phyloP scores from a whole-genome alignment of 2,797 vertebrate species.

The Botia kubotai region DNA sequence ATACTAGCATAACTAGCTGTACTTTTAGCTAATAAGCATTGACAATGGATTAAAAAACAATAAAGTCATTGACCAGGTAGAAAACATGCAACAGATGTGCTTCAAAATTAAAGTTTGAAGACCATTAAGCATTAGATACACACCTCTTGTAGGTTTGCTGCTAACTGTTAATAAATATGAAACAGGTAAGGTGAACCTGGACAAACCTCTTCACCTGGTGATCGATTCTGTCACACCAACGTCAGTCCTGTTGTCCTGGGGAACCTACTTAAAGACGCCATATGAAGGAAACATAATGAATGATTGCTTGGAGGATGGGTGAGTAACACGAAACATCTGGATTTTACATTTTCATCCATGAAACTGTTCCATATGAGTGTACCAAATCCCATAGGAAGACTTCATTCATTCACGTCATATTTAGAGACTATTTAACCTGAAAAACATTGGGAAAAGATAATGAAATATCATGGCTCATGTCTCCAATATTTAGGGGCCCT shows the following conservation, averaged over 20 bases:
- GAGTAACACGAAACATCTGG: slow-evolving; percentile 54
- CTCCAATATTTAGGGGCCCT: neutral
- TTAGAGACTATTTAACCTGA: slow-evolving; percentile 31
- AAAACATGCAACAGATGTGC: slow-evolving; percentile 16
- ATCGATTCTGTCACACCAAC: slow-evolving; percentile 88
- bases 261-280: slow-evolving; percentile 86
- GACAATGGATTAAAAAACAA: neutral
- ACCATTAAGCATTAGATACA: neutral
- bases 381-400: slow-evolving; percentile 30
- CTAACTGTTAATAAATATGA: neutral
- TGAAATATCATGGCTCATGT: neutral
- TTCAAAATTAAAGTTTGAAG: neutral
- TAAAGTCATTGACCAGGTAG: neutral
- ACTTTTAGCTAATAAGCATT: neutral
- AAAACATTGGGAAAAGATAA: slow-evolving; percentile 2
- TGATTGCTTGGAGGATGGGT: slow-evolving; percentile 92
- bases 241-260: slow-evolving; percentile 93
- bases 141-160: neutral
- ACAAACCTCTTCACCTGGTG: slow-evolving; percentile 90
- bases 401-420: slow-evolving; percentile 41
- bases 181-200: slow-evolving; percentile 85
- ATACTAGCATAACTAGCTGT: neutral
- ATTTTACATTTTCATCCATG: slow-evolving; percentile 31
- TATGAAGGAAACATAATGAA: slow-evolving; percentile 86
- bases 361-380: slow-evolving; percentile 37